phyloP scores from a whole-genome alignment of 1,140 invertebrate species.

The Scaptodrosophila lebanonensis region DNA sequence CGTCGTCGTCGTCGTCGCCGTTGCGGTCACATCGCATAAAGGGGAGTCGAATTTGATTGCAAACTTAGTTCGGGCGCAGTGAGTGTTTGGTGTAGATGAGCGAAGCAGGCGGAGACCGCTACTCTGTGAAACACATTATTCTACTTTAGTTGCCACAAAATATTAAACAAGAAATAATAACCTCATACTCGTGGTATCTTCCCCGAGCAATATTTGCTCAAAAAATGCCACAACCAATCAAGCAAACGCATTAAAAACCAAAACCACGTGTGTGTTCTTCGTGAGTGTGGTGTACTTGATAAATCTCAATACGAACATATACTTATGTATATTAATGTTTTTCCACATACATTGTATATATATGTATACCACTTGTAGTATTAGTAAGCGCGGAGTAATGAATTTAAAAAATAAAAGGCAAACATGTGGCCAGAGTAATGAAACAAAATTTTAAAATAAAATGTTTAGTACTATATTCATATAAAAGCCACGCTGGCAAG shows the following conservation, averaged over 20 bases:
- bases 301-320: slow-evolving; percentile 3
- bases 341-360: neutral
- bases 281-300: neutral
- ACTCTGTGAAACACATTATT: neutral
- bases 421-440: slow-evolving; percentile 52
- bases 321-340: slow-evolving; percentile 6
- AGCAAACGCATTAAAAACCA: neutral
- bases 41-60: slow-evolving; percentile 34
- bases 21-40: slow-evolving; percentile 41
- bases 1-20: slow-evolving; percentile 7
- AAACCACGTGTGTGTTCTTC: slow-evolving; percentile 38
- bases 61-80: slow-evolving; percentile 60
- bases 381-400: slow-evolving; percentile 7
- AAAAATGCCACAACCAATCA: neutral
- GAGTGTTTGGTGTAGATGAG: slow-evolving; percentile 39
- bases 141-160: neutral
- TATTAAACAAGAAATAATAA: too few species aligned
- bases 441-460: slow-evolving; percentile 27
- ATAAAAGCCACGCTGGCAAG: slow-evolving; percentile 52
- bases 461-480: slow-evolving; percentile 31
- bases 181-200: slow-evolving; percentile 25
- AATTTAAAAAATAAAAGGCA: slow-evolving; percentile 26
- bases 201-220: neutral
- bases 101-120: neutral
- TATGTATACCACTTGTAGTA: neutral